phyloP scores from a whole-genome alignment of 2,888 invertebrate genomes.

The Andrena bucephala region DNA sequence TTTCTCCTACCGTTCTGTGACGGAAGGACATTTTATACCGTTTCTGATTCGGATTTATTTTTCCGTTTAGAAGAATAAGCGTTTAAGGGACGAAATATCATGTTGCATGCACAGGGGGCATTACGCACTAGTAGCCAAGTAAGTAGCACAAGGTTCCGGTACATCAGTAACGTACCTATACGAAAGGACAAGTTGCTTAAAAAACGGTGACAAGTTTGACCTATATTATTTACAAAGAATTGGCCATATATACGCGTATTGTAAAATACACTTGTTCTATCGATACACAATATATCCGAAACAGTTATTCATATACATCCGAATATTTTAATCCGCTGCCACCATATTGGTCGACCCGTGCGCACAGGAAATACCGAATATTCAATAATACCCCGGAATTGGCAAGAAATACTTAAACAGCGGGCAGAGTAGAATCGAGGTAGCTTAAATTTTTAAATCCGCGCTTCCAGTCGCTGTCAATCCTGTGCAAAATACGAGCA shows the following conservation, averaged over 20 bases:
- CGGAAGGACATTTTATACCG: neutral
- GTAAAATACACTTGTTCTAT: neutral
- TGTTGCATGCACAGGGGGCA: neutral
- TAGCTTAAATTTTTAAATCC: neutral
- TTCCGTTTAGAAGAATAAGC: neutral
- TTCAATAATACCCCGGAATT: neutral
- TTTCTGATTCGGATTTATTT: slow-evolving; percentile 2
- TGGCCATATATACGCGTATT: neutral
- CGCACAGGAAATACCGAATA: neutral
- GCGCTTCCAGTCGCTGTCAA: neutral
- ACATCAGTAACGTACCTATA: slow-evolving; percentile 54
- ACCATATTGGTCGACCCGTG: neutral
- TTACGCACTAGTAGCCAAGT: slow-evolving; percentile 35
- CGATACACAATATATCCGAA: neutral
- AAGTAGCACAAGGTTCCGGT: slow-evolving; percentile 68
- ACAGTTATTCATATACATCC: neutral
- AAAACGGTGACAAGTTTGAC: slow-evolving; percentile 40
- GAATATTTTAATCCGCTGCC: neutral
- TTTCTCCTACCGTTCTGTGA: neutral
- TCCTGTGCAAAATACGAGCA: neutral
- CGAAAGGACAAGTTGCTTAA: slow-evolving; percentile 30
- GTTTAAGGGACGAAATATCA: neutral
- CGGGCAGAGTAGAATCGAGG: neutral
- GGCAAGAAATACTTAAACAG: neutral
- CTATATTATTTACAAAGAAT: slow-evolving; percentile 37